Conservation (phyloP, 2,113 vertebrate species). For the Coturnix japonica region DNA sequence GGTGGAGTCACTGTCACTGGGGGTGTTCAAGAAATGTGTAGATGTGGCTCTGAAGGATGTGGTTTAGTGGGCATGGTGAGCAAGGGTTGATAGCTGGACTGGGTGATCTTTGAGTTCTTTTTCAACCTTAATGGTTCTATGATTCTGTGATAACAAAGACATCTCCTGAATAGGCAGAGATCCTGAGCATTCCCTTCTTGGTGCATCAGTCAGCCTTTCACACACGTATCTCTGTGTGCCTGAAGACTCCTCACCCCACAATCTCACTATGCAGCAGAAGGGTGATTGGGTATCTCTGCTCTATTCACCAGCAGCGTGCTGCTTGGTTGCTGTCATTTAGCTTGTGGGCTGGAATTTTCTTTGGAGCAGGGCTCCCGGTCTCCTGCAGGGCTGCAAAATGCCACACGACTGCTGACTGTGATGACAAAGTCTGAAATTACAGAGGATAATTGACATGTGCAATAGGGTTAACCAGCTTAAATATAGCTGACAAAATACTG, state of each 20-base stretch:
- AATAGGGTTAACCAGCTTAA: background rate
- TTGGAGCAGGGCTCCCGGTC: background rate
- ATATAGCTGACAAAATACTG: background rate
- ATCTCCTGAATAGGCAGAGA: background rate
- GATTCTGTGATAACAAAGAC: background rate
- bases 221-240: accelerated
- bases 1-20: background rate
- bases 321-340: background rate
- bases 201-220: accelerated
- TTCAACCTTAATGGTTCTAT: background rate
- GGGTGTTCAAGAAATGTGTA: background rate
- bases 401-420: background rate
- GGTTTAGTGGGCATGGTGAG: background rate
- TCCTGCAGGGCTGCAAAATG: background rate
- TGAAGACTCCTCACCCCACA: background rate
- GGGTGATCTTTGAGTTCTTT: background rate
- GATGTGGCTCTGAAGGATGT: background rate
- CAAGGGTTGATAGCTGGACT: too few species aligned
- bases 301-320: accelerated
- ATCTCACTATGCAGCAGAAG: background rate
- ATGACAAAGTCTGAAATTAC: background rate
- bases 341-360: background rate
- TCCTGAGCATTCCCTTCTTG: background rate
- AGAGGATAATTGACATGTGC: background rate
- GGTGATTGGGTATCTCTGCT: background rate